A percentile compares a stretch with the other conserved stretches of the same genome.
Conservation (phyloP, 2,113 vertebrate species). For the Apistogramma diplotaenia region DNA sequence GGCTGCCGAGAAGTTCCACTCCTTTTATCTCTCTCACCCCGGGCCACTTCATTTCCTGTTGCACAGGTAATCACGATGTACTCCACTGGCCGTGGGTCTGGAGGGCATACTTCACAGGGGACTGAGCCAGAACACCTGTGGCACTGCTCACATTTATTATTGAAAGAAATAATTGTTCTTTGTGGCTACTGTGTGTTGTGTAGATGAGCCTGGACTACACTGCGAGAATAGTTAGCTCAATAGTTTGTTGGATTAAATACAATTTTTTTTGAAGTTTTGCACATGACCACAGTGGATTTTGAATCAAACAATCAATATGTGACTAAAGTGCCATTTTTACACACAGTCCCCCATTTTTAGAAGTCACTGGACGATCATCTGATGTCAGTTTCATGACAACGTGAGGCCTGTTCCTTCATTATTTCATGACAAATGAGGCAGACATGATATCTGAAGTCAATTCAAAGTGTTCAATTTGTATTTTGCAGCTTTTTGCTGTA, state of each 20-base stretch:
- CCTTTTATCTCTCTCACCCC: conserved; percentile 22
- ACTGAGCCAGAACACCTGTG: neutral
- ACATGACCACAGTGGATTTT: neutral
- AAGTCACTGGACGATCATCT: too few species aligned
- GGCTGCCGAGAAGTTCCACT: conserved; percentile 25
- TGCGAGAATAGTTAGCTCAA: neutral
- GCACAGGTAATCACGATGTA: conserved; percentile 7
- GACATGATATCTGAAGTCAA: too few species aligned
- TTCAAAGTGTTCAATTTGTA: too few species aligned
- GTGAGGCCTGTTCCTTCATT: too few species aligned
- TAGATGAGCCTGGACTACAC: neutral
- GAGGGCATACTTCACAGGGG: neutral
- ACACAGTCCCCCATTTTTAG: neutral
- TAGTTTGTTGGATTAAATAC: neutral
- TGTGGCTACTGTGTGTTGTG: neutral
- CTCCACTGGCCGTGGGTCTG: neutral
- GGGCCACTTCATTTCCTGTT: conserved; percentile 38
- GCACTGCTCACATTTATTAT: neutral
- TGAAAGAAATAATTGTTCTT: neutral
- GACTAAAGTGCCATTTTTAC: neutral
- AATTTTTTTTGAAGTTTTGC: neutral
- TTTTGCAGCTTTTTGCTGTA: too few species aligned
- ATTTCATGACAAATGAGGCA: too few species aligned
- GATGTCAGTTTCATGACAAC: too few species aligned
- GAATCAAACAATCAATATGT: neutral